Evolutionary conservation across 1,140 invertebrate species (phyloP), one percentile per base, ranked within the genome.

Genomic region (Diabrotica undecimpunctata): DNA sequence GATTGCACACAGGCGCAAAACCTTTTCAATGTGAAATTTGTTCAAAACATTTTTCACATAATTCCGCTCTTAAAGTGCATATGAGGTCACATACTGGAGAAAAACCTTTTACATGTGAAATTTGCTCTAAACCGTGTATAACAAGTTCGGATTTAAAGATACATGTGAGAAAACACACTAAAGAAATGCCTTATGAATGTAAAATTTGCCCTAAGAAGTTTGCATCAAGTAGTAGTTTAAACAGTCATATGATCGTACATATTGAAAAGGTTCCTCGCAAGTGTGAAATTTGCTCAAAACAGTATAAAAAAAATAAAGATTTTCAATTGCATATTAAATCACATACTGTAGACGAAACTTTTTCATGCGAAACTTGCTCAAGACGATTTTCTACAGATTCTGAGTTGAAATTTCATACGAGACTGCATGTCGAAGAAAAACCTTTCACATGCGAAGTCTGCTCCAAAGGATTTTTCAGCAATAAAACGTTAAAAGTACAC

Each of bases 301-400:
- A 13, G n/a, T 55, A 25, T 35, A 55, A 10, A 25, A n/a, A 7
- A 14, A 14, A 14, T 36, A 81, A 83, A 64, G 84, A 83, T 60
- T 74, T 87, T 38, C 82, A 81, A 60, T 80, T 82, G 12, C 86
- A 88, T 70, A 81, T 84, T 77, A 80, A 83, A 77, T 81, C 83
- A 12, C 85, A 86, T 69, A 80, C 77, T 14, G 81, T 81, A 6
- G 71, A 79, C 0, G 78, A 78, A 67, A 80, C 81, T 0, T 81
- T 79, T 67, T 76, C 76, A n/a, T 84, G 83, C 67, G 77, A 77
- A 5, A 69, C 81, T n/a, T 84, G 83, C 64, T 79, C 78, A 50
- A 82, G 82, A 66, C 80, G 5, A 80, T 81, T 74, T 70, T 75
- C 79, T 0, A 82, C 81, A 59, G 79, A 81, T 62, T 81, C 81